Base-by-base conservation (phyloP, 2,113 vertebrate species). In the Pachypanchax playfairii region DNA sequence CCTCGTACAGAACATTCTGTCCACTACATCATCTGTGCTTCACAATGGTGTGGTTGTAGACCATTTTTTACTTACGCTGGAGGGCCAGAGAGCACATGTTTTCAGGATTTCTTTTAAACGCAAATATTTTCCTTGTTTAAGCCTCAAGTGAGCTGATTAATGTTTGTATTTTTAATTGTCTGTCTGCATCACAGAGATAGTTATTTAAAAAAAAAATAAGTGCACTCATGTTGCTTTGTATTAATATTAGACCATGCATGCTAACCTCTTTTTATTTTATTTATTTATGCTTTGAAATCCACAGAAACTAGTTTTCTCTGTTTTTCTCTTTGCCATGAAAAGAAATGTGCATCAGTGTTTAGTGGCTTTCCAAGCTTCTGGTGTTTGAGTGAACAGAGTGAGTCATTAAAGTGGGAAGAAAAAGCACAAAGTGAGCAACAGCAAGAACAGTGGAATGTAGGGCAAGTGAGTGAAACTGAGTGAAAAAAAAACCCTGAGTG, bases 351-450 rank as follows among this genome's bases (percentile, higher is more conserved):
- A 57, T 53, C 14, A 59, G 63, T 68, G 68, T 51, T 35, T 58
- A n/a, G 58, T 65, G 47, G 56, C 36, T 72, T 70, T 79, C 63
- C 52, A 75, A 78, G 71, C 58, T 70, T 62, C 54, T 77, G 70
- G 28, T 50, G 72, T 70, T 82, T 2, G 51, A 81, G 46, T 67
- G 70, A 79, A 68, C 53, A 68, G 43, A 71, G 56, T 75, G 66
- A 85, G 68, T 78, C 65, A 75, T 72, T 77, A 73, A 50, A 65
- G 75, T 73, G 56, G 56, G 65, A 53, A 77, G 73, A 61, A 52
- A 56, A 77, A 61, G 64, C 47, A 77, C 42, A 13, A 54, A 65
- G 70, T 22, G 55, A 73, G 72, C 52, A 70, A 65, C 47, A 67
- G 54, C 43, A 65, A 61, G 48, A 63, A 59, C 39, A 44, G 54